Evolutionary conservation across 2,888 invertebrate species (phyloP).

Genomic region (Coelopa pilipes): DNA sequence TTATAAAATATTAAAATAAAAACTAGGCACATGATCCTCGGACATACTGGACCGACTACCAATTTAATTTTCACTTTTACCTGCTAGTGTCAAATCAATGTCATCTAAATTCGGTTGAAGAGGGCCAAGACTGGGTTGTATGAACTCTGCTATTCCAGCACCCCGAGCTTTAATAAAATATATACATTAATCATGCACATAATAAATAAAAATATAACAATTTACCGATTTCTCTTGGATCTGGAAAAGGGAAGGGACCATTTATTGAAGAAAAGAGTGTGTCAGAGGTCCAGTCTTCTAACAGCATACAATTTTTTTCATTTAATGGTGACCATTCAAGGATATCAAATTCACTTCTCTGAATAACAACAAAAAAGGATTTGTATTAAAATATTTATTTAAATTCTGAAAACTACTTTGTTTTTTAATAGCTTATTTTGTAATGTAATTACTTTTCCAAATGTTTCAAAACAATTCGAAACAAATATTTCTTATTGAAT

Average conservation of each 20-base stretch:
- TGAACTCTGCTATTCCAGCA: conserved; percentile 92
- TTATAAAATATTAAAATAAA: no score
- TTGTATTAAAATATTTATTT: no score
- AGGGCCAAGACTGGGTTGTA: conserved; percentile 97
- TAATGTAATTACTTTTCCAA: no score
- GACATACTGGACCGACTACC: no score
- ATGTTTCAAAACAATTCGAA: no score
- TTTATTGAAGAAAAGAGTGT: conserved; percentile 83
- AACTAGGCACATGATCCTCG: no score
- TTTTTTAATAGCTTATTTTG: no score
- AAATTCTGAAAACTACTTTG: no score
- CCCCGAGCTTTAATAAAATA: conserved; percentile 69
- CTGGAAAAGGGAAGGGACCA: conserved; percentile 95
- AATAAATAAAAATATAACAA: conserved; percentile 9
- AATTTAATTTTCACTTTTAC: conserved; percentile 64
- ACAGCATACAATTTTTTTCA: conserved; percentile 63
- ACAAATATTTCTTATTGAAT: no score
- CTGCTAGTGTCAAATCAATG: conserved; percentile 86
- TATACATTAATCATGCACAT: conserved; percentile 3
- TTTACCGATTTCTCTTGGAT: conserved; percentile 93
- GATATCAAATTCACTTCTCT: conserved; percentile 67
- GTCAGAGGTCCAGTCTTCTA: conserved; percentile 78
- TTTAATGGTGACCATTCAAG: conserved; percentile 66
- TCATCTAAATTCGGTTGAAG: conserved; percentile 97
- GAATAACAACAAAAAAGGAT: no score